Base-by-base conservation (phyloP, 2,113 vertebrate genomes). In the Triplophysa siluroides region DNA sequence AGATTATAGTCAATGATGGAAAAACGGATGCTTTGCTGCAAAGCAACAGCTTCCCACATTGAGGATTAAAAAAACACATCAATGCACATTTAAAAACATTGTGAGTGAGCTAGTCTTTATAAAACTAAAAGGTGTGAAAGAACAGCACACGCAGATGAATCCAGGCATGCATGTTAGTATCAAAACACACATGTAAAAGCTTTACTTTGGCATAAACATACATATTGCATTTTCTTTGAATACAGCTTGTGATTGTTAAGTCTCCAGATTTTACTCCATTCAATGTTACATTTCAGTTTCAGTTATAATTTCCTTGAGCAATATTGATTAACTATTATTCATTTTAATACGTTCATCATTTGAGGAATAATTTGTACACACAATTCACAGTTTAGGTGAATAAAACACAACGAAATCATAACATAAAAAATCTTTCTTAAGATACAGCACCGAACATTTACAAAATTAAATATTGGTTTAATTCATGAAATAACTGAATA, bases 141-240 rank as follows among this genome's bases (percentile, higher is more conserved):
- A 83, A 61, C 43, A 81, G 38, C 52, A 52, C 61, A 76, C 9
- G 11, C 56, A 85, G 78, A 84, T 21, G 86, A 77, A 87, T 60
- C 70, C n/a, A 84, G 41, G 82, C 92, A 91, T 93, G 93, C 92
- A 81, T 83, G 90, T 94, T 93, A 93, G 92, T 92, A 81, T 84
- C 81, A 74, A 80, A 64, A 63, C 26, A 83, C 10, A 33, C 21
- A 81, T 52, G 54, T 63, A 75, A 83, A 86, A 79, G 62, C 78
- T 82, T 79, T 81, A 76, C 50, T 71, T 79, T 41, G 16, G n/a
- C 21, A 79, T 64, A 76, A 47, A 69, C n/a, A 78, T 73, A 24
- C 47, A 65, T 19, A 26, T 65, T 68, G 43, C 18, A 26, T 81
- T 82, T 78, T 78, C 43, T 75, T 70, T 58, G 11, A 79, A 89